These are phyloP conservation scores for Antheraea yamamai DNA, from an alignment of 2,888 invertebrate genomes.

Conservation along the genomic window DNA sequence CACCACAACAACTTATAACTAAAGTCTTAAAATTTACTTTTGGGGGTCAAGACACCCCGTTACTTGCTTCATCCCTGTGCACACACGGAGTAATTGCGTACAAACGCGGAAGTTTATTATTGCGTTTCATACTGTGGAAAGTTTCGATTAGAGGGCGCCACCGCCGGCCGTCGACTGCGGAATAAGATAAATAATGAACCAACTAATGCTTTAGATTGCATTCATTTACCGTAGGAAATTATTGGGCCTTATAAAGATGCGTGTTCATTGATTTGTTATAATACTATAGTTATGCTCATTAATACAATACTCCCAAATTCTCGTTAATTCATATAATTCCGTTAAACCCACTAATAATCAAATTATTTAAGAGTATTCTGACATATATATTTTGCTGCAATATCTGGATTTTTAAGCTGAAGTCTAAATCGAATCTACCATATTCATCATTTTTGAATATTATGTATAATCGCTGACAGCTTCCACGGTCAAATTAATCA, in stretches of 20 bases:
- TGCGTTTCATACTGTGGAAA: conserved; percentile 58
- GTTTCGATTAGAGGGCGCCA: conserved; percentile 64
- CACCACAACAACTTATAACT: background rate
- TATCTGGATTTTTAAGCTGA: background rate
- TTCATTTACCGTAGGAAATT: conserved; percentile 16
- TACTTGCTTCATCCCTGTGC: conserved; percentile 18
- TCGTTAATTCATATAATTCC: too few species aligned
- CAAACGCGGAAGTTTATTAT: conserved; percentile 69
- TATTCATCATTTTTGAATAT: too few species aligned
- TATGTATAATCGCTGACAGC: too few species aligned
- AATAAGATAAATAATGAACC: conserved; percentile 26
- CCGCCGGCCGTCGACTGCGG: conserved; percentile 22
- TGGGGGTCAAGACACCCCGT: conserved; percentile 6
- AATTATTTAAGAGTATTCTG: background rate
- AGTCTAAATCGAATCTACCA: too few species aligned
- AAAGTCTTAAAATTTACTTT: background rate
- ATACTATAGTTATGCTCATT: background rate
- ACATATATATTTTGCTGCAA: background rate
- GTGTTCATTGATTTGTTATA: conserved; percentile 1
- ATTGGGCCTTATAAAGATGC: background rate
- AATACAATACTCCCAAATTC: background rate
- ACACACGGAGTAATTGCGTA: conserved; percentile 53
- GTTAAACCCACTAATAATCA: background rate
- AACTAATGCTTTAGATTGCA: conserved; percentile 21
- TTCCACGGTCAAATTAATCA: too few species aligned